phyloP scores from a whole-genome alignment of 2,797 vertebrate species.

The Pangasius larnaudii region DNA sequence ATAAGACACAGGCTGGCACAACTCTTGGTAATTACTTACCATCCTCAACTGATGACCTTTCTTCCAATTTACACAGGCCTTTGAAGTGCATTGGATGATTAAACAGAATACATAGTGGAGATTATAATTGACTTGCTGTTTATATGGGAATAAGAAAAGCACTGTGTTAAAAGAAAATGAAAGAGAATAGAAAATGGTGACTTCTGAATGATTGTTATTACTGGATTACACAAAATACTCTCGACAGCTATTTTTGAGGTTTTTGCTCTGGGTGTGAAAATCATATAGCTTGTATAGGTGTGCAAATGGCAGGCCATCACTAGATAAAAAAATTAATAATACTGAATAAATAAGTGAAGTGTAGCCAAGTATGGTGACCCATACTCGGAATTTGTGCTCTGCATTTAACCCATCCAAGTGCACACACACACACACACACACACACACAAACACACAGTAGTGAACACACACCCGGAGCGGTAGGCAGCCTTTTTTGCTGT shows the following conservation, averaged over 20 bases:
- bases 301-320: neutral
- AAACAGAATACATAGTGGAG: conserved; percentile 30
- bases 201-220: neutral
- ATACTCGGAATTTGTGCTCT: too few relatives aligned
- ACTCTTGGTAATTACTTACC: conserved; percentile 20
- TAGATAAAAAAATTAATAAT: neutral
- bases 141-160: neutral
- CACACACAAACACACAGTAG: too few relatives aligned
- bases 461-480: too few relatives aligned
- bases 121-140: conserved; percentile 35
- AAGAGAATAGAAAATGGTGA: neutral
- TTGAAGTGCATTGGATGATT: conserved; percentile 24
- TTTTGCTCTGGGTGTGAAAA: neutral
- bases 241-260: neutral
- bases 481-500: too few relatives aligned
- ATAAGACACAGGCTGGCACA: conserved; percentile 30
- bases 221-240: neutral
- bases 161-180: too few relatives aligned
- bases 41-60: conserved; percentile 40
- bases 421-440: too few relatives aligned
- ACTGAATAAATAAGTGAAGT: neutral
- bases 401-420: too few relatives aligned
- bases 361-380: too few relatives aligned
- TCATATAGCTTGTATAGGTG: neutral
- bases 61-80: conserved; percentile 20